Evolutionary conservation across 2,888 invertebrate genomes (phyloP), one percentile per base, ranked within the genome.

Genomic region (Sinotaia quadrata): DNA sequence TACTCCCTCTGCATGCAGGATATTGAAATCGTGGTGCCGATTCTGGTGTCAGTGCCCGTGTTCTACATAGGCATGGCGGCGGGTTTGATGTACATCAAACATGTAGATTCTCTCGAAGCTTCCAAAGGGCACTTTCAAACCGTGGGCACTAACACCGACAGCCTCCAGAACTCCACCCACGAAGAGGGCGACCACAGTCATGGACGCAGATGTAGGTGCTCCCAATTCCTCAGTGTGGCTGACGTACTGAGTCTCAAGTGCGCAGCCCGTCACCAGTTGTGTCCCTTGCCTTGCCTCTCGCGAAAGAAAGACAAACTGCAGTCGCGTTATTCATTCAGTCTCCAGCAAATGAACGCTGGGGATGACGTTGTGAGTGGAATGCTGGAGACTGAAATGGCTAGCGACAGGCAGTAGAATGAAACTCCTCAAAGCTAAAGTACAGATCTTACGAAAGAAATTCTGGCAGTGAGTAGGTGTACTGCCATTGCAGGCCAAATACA

Each of bases 121-220:
- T 34, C 12, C 12, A 10, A 10, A 5, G 31, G 12, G 8, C 31
- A 12, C 5, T 5, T n/a, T 21, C 31, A 24, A 29, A 36, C 56
- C n/a, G 65, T 65, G 7, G 56, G 65, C 27, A 65, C 65, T 44
- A 65, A 56, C 65, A 65, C 61, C 1, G 54, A 54, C 54, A 24
- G 10, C 21, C 18, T 15, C 41, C 8, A 18, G 12, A 7, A 15
- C 24, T 3, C 41, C 37, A 24, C 18, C 58, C 5, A 12, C 5
- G 31, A n/a, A 34, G 49, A 24, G 7, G 31, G 21, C 44, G 7
- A 18, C 29, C n/a, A 8, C 24, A 8, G 8, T 24, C 29, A 2
- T 12, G 21, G 27, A 10, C 31, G 18, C 37, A 2, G 8, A 27
- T 41, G 63, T 31, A 8, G 49, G n/a, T 29, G 49, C 24, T 24